Conservation (phyloP, 2,888 invertebrate genomes). For the Stegophylla sp. region DNA sequence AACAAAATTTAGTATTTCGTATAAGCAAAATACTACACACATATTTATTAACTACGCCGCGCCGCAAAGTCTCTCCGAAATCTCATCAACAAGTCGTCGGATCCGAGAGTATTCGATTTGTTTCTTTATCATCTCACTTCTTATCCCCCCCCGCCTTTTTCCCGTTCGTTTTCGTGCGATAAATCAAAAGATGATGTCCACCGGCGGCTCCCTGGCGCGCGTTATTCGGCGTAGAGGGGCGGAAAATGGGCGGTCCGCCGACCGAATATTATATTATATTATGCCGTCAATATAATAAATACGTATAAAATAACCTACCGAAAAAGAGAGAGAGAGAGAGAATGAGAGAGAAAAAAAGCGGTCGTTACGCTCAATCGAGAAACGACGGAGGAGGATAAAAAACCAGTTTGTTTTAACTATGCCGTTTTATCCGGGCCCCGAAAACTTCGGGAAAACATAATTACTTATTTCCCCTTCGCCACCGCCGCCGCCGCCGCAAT, state of each 20-base stretch:
- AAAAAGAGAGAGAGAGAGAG: not conserved
- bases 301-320: not conserved
- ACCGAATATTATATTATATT: conserved; percentile 34
- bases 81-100: too few relatives aligned
- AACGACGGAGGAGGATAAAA: conserved; percentile 6
- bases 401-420: conserved; percentile 57
- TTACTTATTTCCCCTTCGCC: conserved; percentile 55
- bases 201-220: not conserved
- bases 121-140: not conserved
- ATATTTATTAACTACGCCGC: too few relatives aligned
- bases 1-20: too few relatives aligned
- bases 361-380: conserved; percentile 33
- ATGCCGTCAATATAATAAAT: conserved; percentile 12
- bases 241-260: conserved; percentile 40
- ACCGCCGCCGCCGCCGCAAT: not conserved
- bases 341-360: not conserved
- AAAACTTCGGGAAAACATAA: conserved; percentile 54
- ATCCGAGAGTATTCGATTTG: too few relatives aligned
- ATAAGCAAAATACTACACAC: too few relatives aligned
- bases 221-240: conserved; percentile 7
- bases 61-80: too few relatives aligned
- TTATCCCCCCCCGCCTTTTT: not conserved
- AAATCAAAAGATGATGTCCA: conserved; percentile 23
- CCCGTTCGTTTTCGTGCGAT: not conserved
- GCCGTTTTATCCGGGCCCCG: conserved; percentile 56